Evolutionary conservation across 2,113 vertebrate species (phyloP), one percentile per base, ranked within the genome.

Genomic region (Rhabdomys dilectus): DNA sequence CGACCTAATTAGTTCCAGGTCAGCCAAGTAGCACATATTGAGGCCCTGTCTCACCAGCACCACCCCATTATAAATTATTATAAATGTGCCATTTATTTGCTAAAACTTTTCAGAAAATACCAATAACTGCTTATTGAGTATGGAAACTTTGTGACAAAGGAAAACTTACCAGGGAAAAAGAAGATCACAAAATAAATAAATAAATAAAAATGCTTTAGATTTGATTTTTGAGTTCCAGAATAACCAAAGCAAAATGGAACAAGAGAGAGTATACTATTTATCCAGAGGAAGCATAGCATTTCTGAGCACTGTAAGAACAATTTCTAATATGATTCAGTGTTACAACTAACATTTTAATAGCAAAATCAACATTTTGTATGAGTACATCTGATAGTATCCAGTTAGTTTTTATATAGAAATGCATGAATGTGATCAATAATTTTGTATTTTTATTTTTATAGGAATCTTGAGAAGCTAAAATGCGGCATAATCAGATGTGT

Each of bases 401-500:
- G 19, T 82, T 78, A 39, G 22, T 91, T 96, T 97, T 89, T 93
- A 88, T 90, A 60, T 80, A 91, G 22, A 97, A 92, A 94, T 95
- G 72, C 95, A 45, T 68, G 70, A 96, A 1, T 93, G 11, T 97
- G 94, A 72, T 95, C 96, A 97, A 96, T 98, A 89, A 97, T 98
- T 53, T 13, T 97, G 42, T 98, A 42, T 98, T 98, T 84, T 98
- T 97, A 85, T 95, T 98, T 98, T 96, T 98, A 97, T 98, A 99
- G 98, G 98, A 97, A 87, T 93, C 70, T 97, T 95, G 91, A 91
- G 68, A 98, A 97, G 96, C 73, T 62, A 94, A 97, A 98, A 98
- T 99, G 99, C 99, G 98, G 97, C 98, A 98, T 91, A 98, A 96
- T 86, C 98, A 98, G 94, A 95, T 97, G 78, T 98, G 97, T 98